A percentile compares a stretch with the other conserved stretches of the same genome.
These are phyloP conservation scores for Cephus spinipes DNA, from an alignment of 2,888 invertebrate species.

Conservation along the genomic window DNA sequence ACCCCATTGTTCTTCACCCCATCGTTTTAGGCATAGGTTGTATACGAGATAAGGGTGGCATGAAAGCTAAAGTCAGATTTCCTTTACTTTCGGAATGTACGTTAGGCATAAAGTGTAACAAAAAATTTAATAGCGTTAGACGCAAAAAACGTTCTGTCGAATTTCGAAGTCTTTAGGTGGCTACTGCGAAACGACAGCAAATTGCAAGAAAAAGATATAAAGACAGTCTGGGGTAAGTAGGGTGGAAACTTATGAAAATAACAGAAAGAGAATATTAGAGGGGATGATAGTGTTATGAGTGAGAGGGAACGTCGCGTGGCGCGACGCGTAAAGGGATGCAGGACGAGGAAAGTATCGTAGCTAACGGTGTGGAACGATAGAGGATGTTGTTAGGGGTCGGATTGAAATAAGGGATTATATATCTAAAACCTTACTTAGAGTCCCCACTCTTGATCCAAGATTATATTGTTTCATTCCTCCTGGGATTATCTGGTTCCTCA, in stretches of 20 bases:
- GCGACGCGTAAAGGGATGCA: slow-evolving; percentile 12
- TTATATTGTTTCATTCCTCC: slow-evolving; percentile 24
- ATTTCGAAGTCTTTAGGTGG: neutral
- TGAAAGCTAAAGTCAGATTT: neutral
- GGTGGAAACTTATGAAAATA: neutral
- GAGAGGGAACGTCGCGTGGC: neutral
- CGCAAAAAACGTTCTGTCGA: neutral
- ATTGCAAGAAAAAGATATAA: neutral
- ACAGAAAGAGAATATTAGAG: neutral
- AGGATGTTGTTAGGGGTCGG: slow-evolving; percentile 29
- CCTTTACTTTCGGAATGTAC: neutral
- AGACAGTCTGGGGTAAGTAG: neutral
- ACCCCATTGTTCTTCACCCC: neutral
- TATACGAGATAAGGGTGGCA: neutral
- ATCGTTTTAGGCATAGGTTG: neutral
- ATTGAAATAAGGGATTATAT: slow-evolving; percentile 29
- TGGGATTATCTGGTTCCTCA: slow-evolving; percentile 10
- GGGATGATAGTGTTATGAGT: neutral
- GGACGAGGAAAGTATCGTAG: slow-evolving; percentile 20
- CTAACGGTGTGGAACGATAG: slow-evolving; percentile 34
- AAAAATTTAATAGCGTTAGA: neutral
- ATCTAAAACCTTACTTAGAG: slow-evolving; percentile 23
- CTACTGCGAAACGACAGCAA: neutral
- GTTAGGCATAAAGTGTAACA: neutral
- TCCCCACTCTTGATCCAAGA: slow-evolving; percentile 20